Evolutionary conservation across 2,797 vertebrate genomes (phyloP), one percentile per base, ranked within the genome.

Genomic region (Crocidura indochinensis): DNA sequence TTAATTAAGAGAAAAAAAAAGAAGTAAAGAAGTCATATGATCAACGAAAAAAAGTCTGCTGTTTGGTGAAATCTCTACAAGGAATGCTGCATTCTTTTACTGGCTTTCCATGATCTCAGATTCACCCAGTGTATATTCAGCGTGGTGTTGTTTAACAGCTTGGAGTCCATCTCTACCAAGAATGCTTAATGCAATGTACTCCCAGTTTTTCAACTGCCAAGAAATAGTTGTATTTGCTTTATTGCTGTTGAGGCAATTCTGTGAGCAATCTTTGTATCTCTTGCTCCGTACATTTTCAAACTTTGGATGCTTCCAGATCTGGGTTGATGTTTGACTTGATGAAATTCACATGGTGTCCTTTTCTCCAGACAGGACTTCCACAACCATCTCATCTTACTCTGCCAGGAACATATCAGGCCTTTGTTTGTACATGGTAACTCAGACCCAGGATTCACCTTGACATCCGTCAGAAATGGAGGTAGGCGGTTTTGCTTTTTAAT

Each of bases 51-150:
- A 51, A 69, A 72, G n/a, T 11, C 14, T 56, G 46, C 0, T 38
- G 51, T 80, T 88, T 73, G n/a, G 89, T n/a, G 77, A 83, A 31
- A 84, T 67, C 53, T 91, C 64, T 38, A 49, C 0, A 1, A 75
- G 22, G 31, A 31, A 87, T n/a, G 46, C 11, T 76, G 64, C 19
- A 1, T 46, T 67, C 9, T 72, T 91, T 88, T 69, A 75, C 68
- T 85, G 68, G 65, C 14, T 71, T 90, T 93, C 91, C 74, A 73
- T 65, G 81, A 93, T 91, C 78, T 91, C 82, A 87, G 71, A 91
- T 79, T 92, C 84, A 26, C 2, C 38, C 69, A 24, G 14, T 76
- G 51, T 64, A 84, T 15, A 19, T 44, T 65, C 31, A 91, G 84
- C 44, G 15, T 62, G 75, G 47, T 69, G 72, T 24, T 62, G 26